Evolutionary conservation across 2,113 vertebrate genomes (phyloP), one percentile per base, ranked within the genome.

Genomic region (Scopus umbretta): DNA sequence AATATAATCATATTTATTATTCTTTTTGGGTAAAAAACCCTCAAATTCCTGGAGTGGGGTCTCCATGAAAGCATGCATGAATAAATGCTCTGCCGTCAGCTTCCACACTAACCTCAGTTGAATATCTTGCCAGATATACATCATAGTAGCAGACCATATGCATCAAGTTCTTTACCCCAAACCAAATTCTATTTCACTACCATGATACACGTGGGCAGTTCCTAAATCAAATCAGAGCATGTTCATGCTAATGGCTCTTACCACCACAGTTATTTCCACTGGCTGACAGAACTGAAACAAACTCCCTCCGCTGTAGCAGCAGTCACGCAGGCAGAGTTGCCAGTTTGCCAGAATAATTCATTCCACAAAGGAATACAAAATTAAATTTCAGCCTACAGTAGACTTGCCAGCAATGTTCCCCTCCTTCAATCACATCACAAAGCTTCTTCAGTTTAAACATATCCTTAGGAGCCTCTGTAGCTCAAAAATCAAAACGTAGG

Each of bases 231-330:
- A 79, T 43, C 32, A 43, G 34, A 65, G 30, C 11, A 26, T 2
- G 10, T 32, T 65, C 66, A 40, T 38, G 18, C 13, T 40, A 50
- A 43, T 4, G 2, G 34, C 25, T 66, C 34, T 81, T 58, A 71
- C 27, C 42, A 55, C 10, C 34, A 25, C 16, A 25, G 43, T 18
- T 75, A 79, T 22, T 80, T 88, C 42, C 72, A 55, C 27, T 2
- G 5, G 4, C 10, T 88, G 71, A 62, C 34, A 59, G 52, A 68
- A 70, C 4, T 0, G 5, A 71, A 50, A 52, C 32, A 36, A 76
- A 53, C 13, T 34, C 9, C 6, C 3, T 13, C 42, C 6, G 1
- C 12, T 2, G 0, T 0, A 75, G 55, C 43, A 71, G 55, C 43
- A 65, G 16, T n/a, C 49, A 58, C 1, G 0, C 32, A 40, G 67